These are phyloP conservation scores for Propithecus perrieri DNA, from an alignment of 2,797 vertebrate species.

Conservation along the genomic window DNA sequence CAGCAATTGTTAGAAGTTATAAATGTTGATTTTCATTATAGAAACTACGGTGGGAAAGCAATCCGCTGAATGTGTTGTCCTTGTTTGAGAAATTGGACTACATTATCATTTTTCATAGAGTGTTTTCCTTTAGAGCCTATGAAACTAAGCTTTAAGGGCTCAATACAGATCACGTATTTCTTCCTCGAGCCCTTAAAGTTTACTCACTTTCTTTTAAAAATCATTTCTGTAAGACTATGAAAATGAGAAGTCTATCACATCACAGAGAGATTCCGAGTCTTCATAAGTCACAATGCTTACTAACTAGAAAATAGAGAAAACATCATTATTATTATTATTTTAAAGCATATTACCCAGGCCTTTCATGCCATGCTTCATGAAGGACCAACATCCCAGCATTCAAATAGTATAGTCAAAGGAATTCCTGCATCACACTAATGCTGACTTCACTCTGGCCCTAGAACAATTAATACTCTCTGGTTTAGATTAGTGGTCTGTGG, in stretches of 20 bases:
- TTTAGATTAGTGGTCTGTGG: neutral
- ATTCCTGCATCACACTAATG: neutral
- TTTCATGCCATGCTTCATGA: neutral
- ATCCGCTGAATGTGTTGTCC: neutral
- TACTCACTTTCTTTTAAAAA: slow-evolving; percentile 8
- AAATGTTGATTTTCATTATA: neutral
- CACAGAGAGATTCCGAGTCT: neutral
- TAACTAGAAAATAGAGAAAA: slow-evolving; percentile 10
- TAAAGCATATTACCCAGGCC: neutral
- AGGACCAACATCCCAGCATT: neutral
- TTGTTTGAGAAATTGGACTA: neutral
- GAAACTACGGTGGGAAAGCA: neutral
- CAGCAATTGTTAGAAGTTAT: neutral
- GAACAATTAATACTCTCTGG: neutral
- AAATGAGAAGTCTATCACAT: neutral
- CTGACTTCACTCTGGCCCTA: neutral
- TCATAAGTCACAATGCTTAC: neutral
- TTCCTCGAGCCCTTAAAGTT: slow-evolving; percentile 18
- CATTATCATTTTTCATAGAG: neutral
- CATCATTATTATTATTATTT: neutral
- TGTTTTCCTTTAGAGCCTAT: neutral
- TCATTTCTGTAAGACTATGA: neutral
- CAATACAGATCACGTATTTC: neutral
- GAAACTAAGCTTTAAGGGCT: neutral
- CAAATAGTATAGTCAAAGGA: neutral